phyloP scores from a whole-genome alignment of 2,113 vertebrate species.

The Neolamprologus toae region DNA sequence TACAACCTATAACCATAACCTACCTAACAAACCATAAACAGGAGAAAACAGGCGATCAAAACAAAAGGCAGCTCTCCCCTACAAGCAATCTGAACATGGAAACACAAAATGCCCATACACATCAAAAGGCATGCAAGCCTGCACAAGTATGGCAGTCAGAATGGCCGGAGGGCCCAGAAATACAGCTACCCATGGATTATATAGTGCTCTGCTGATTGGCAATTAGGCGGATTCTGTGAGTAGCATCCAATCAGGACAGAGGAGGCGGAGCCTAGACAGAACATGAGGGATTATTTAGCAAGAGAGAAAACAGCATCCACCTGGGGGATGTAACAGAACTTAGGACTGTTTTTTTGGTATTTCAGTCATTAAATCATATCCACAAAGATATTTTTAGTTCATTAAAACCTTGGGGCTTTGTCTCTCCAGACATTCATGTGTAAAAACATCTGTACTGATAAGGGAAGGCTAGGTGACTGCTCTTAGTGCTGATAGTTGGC shows the following conservation, averaged over 20 bases:
- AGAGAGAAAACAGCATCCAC: not conserved
- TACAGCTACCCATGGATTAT: not conserved
- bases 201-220: not conserved
- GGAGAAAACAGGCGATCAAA: not conserved
- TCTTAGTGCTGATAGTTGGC: not conserved
- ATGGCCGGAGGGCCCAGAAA: not conserved
- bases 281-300: not conserved
- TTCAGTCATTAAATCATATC: not conserved
- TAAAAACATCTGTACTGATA: not conserved
- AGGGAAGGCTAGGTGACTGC: not conserved
- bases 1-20: not conserved
- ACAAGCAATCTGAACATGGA: not conserved
- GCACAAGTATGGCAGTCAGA: not conserved
- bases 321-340: not conserved
- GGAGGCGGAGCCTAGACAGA: not conserved
- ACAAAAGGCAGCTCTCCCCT: not conserved
- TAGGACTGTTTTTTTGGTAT: not conserved
- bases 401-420: not conserved
- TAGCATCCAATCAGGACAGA: not conserved
- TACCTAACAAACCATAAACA: not conserved
- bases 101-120: not conserved
- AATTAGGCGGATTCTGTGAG: not conserved
- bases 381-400: not conserved
- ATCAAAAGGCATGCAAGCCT: not conserved
- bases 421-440: not conserved